Percentiles rank a stretch among this genome's conserved stretches.
These are phyloP conservation scores for Lepidochrysops patricia DNA, from an alignment of 2,888 invertebrate genomes.

Conservation along the genomic window DNA sequence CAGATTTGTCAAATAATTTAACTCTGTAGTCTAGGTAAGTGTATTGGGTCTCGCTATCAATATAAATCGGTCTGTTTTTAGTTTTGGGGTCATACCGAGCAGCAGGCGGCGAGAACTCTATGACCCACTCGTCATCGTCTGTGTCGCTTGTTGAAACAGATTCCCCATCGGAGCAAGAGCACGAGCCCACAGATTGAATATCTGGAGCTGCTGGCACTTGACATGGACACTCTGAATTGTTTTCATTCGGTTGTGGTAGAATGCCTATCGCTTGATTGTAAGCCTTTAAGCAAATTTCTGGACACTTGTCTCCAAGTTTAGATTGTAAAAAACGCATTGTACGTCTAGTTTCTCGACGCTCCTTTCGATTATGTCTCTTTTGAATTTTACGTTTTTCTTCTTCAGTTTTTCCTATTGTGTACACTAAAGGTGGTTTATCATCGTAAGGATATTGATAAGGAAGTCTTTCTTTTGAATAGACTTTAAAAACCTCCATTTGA, in stretches of 20 bases:
- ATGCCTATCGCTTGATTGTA: slow-evolving; percentile 65
- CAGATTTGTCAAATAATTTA: slow-evolving; percentile 52
- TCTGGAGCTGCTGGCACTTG: slow-evolving; percentile 30
- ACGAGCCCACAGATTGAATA: slow-evolving; percentile 50
- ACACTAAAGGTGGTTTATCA: slow-evolving; percentile 54
- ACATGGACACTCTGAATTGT: slow-evolving; percentile 59
- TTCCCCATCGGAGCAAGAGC: slow-evolving; percentile 58
- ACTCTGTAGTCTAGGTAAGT: slow-evolving; percentile 62
- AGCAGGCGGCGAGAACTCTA: slow-evolving; percentile 60
- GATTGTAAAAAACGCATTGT: slow-evolving; percentile 57
- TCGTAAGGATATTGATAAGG: slow-evolving; percentile 60
- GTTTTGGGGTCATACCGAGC: slow-evolving; percentile 53
- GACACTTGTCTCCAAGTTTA: slow-evolving; percentile 59
- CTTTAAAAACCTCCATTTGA: slow-evolving; percentile 64
- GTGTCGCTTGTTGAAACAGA: slow-evolving; percentile 53
- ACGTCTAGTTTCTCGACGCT: slow-evolving; percentile 56
- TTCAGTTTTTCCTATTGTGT: slow-evolving; percentile 58
- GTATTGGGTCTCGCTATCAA: slow-evolving; percentile 47
- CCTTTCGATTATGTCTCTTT: slow-evolving; percentile 50
- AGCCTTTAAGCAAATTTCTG: slow-evolving; percentile 65
- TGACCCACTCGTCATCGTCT: slow-evolving; percentile 61
- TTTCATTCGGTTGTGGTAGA: slow-evolving; percentile 52
- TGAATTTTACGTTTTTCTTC: slow-evolving; percentile 51
- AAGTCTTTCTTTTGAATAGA: slow-evolving; percentile 59
- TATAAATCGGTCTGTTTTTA: slow-evolving; percentile 43